Percentiles rank a stretch among this genome's conserved stretches.
phyloP scores from a whole-genome alignment of 2,797 vertebrate species.

The Taenioides sp. region DNA sequence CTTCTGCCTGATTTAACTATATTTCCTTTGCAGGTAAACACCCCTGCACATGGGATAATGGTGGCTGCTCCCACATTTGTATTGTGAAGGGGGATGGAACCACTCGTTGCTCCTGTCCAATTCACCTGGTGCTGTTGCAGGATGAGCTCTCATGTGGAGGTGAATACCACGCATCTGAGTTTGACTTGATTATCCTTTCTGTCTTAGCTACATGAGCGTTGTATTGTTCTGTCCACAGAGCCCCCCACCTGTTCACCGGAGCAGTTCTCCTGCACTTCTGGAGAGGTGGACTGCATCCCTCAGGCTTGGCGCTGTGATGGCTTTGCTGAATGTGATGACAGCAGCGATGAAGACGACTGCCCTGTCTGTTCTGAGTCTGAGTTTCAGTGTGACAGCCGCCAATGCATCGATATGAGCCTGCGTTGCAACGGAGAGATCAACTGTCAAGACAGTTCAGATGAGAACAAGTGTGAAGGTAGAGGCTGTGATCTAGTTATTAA shows the following conservation, averaged over 20 bases:
- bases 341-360: conserved; percentile 92
- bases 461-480: conserved; percentile 92
- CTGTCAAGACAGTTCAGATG: conserved; percentile 95
- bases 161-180: conserved; percentile 48
- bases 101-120: conserved; percentile 92
- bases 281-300: conserved; percentile 97
- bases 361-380: conserved; percentile 89
- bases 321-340: conserved; percentile 90
- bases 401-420: conserved; percentile 86
- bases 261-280: conserved; percentile 93
- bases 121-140: conserved; percentile 93
- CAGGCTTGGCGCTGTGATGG: conserved; percentile 95
- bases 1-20: background rate
- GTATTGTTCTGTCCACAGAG: conserved; percentile 73
- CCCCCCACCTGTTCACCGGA: conserved; percentile 96
- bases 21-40: conserved; percentile 82
- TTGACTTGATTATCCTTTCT: background rate
- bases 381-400: conserved; percentile 95
- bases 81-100: conserved; percentile 96
- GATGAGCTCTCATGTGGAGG: conserved; percentile 96
- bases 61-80: conserved; percentile 97
- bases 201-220: background rate
- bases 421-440: conserved; percentile 91
- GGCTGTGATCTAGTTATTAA: background rate
- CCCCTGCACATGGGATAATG: conserved; percentile 93